Evolutionary conservation across 2,888 invertebrate genomes (phyloP), one percentile per base, ranked within the genome.

Genomic region (Beris morrisii): DNA sequence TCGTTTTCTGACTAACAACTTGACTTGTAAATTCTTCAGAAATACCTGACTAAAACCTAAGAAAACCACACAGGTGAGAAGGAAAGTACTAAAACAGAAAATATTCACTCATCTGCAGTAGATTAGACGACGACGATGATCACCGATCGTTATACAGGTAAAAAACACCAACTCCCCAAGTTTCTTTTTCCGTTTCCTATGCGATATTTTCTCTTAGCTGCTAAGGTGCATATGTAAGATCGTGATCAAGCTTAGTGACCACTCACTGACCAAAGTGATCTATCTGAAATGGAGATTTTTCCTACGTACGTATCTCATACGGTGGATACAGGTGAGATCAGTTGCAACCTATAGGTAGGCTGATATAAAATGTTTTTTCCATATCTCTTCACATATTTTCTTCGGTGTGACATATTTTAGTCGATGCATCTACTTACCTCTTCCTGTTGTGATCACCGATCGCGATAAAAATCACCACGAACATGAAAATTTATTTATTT

Each of bases 1-100:
- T 67, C 69, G 65, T 69, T 67, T 69, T 65, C 48, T 67, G 54
- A 69, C 69, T 69, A 69, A 67, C 69, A 65, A 66, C 48, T 52
- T 54, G 53, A 64, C n/a, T 65, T 48, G 53, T 57, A 46, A 57
- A 69, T 69, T 67, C 65, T 56, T 53, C 54, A 66, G 65, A 67
- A 65, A 69, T 67, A 67, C 67, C 69, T 64, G 45, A 50, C 48
- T 15, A 44, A 46, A 22, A 30, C 45, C 44, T 13, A 58, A 58
- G 58, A 58, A 58, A 22, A 31, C 45, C 38, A 45, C 30, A 46
- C 45, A 58, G 45, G 45, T 58, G 58, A 58, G 46, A 58, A 58
- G 45, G 58, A 58, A 30, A 45, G 28, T 46, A 56, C 58, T 44
- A 58, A 58, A 56, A 45, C 58, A 46, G 45, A 58, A 22, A 28